These are phyloP conservation scores for Pseudopipra pipra DNA, from an alignment of 2,113 vertebrate genomes.

Conservation along the genomic window DNA sequence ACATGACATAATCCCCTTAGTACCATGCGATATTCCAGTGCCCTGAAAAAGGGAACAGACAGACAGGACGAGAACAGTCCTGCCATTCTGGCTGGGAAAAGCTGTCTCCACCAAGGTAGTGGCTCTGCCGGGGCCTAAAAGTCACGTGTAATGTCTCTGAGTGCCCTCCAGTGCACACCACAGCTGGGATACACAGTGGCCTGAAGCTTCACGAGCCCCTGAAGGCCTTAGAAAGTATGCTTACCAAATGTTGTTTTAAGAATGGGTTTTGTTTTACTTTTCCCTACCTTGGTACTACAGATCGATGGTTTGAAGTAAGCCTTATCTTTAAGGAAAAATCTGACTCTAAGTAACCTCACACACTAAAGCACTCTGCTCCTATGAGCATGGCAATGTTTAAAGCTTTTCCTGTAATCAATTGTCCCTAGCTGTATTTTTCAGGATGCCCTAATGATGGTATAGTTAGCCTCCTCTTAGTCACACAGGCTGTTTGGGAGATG, in stretches of 20 bases:
- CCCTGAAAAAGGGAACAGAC: neutral
- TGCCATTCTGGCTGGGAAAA: neutral
- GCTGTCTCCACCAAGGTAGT: neutral
- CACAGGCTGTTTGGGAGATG: conserved; percentile 19
- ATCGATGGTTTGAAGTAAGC: neutral
- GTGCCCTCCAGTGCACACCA: accelerated
- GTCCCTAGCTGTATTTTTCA: neutral
- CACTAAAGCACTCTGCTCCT: neutral
- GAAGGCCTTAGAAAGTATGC: neutral
- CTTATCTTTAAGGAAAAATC: neutral
- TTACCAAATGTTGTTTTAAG: neutral
- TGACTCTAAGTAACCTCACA: neutral
- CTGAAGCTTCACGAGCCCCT: neutral
- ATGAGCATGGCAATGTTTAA: accelerated
- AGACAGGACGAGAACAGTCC: neutral
- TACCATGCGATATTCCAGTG: neutral
- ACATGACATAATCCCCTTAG: neutral
- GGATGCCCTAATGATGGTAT: neutral
- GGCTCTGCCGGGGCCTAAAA: neutral
- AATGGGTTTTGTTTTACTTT: neutral
- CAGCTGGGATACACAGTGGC: neutral
- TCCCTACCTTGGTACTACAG: neutral
- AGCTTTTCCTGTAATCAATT: neutral
- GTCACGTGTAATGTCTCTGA: accelerated
- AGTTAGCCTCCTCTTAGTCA: conserved; percentile 16